Conservation (phyloP, 2,113 vertebrate genomes). For the Lota lota region DNA sequence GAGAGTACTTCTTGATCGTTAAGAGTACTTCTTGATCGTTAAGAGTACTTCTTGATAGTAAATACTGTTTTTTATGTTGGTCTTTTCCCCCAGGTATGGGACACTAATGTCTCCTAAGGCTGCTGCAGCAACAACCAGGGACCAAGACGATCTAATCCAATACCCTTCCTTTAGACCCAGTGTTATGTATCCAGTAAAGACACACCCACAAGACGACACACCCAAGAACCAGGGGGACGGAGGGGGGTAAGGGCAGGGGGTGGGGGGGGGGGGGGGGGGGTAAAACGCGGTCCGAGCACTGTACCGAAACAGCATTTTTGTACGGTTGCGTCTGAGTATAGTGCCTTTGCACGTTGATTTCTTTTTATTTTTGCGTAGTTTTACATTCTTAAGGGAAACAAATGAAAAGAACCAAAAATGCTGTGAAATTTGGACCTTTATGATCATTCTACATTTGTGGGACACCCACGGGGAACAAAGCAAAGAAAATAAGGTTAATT, state of each 20-base stretch:
- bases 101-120: constrained; percentile 74
- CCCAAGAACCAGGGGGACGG: constrained; percentile 36
- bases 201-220: constrained; percentile 29
- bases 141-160: constrained; percentile 75
- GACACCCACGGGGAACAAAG: constrained; percentile 43
- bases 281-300: constrained; percentile 78
- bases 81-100: constrained; percentile 61
- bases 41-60: no score
- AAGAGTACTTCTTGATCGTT: no score
- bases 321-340: constrained; percentile 73
- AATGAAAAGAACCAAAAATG: constrained; percentile 66
- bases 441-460: constrained; percentile 36
- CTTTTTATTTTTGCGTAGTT: constrained; percentile 33
- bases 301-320: constrained; percentile 78
- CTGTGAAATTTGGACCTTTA: constrained; percentile 84
- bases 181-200: constrained; percentile 33
- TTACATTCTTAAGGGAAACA: constrained; percentile 62
- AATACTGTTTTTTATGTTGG: neutral
- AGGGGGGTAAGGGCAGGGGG: neutral
- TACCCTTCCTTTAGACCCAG: constrained; percentile 71
- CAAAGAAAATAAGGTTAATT: constrained; percentile 27
- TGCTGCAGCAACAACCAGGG: constrained; percentile 60
- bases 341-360: constrained; percentile 82
- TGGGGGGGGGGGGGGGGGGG: no score
- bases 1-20: no score